A percentile compares a stretch with the other conserved stretches of the same genome.
Evolutionary conservation across 2,888 invertebrate species (phyloP).

Genomic region (Liopterus haemorrhoidalis): DNA sequence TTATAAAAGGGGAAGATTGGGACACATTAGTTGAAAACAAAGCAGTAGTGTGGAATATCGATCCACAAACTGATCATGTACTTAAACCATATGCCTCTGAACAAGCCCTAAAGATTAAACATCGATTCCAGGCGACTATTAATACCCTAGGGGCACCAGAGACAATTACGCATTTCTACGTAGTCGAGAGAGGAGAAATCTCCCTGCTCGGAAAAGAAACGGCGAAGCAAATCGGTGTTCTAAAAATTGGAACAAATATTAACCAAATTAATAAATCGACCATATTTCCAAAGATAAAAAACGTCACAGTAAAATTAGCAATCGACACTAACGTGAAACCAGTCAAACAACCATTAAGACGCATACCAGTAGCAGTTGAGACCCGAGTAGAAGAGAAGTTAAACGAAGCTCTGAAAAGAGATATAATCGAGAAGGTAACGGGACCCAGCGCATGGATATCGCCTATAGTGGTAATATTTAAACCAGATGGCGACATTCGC

Average conservation of each 20-base stretch:
- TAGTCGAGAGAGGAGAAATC: slow-evolving; percentile 24
- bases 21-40: slow-evolving; percentile 12
- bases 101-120: slow-evolving; percentile 15
- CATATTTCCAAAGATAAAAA: slow-evolving; percentile 30
- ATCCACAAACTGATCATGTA: slow-evolving; percentile 9
- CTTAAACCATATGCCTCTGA: slow-evolving; percentile 26
- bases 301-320: slow-evolving; percentile 18
- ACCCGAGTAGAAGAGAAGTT: slow-evolving; percentile 28
- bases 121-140: slow-evolving; percentile 22
- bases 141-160: slow-evolving; percentile 15
- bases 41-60: slow-evolving; percentile 25
- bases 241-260: slow-evolving; percentile 27
- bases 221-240: slow-evolving; percentile 27
- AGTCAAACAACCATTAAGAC: slow-evolving; percentile 26
- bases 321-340: slow-evolving; percentile 27
- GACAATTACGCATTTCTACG: slow-evolving; percentile 26
- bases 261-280: slow-evolving; percentile 13
- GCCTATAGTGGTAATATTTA: slow-evolving; percentile 37
- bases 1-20: slow-evolving; percentile 28
- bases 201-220: slow-evolving; percentile 29
- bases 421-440: slow-evolving; percentile 38
- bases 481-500: slow-evolving; percentile 35
- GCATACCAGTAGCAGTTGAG: slow-evolving; percentile 24
- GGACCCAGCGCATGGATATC: slow-evolving; percentile 38
- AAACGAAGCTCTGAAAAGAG: slow-evolving; percentile 21